Evolutionary conservation across 2,888 invertebrate genomes (phyloP).

Genomic region (Candidula unifasciata): DNA sequence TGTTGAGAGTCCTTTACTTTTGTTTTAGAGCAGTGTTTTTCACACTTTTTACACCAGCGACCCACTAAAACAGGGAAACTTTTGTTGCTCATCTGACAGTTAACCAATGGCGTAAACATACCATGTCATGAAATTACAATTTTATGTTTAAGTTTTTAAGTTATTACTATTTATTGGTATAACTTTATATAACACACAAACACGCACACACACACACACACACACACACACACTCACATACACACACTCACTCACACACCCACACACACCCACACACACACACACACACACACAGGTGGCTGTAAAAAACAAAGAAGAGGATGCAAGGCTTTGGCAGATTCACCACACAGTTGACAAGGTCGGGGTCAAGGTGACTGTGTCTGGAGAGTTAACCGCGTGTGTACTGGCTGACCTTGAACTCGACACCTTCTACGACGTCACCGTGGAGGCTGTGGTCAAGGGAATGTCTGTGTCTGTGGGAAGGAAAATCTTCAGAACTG

Average conservation of each 20-base stretch:
- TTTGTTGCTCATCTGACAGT: too few species aligned
- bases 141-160: too few species aligned
- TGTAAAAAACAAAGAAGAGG: conserved; percentile 50
- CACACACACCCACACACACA: too few species aligned
- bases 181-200: too few species aligned
- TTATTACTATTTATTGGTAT: too few species aligned
- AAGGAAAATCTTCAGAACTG: conserved; percentile 45
- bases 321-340: conserved; percentile 45
- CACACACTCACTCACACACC: too few species aligned
- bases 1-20: too few species aligned
- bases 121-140: too few species aligned
- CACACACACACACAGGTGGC: conserved; percentile 32
- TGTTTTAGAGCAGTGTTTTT: too few species aligned
- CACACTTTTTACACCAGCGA: too few species aligned
- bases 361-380: conserved; percentile 33
- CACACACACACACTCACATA: not conserved
- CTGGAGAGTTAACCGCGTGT: conserved; percentile 41
- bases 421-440: conserved; percentile 50
- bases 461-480: not conserved
- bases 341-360: conserved; percentile 37
- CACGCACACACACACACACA: conserved; percentile 1
- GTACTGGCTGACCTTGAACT: conserved; percentile 37
- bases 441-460: conserved; percentile 44
- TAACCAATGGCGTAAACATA: too few species aligned
- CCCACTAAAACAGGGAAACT: too few species aligned